phyloP scores from a whole-genome alignment of 2,113 vertebrate species.

The Phainopepla nitens region DNA sequence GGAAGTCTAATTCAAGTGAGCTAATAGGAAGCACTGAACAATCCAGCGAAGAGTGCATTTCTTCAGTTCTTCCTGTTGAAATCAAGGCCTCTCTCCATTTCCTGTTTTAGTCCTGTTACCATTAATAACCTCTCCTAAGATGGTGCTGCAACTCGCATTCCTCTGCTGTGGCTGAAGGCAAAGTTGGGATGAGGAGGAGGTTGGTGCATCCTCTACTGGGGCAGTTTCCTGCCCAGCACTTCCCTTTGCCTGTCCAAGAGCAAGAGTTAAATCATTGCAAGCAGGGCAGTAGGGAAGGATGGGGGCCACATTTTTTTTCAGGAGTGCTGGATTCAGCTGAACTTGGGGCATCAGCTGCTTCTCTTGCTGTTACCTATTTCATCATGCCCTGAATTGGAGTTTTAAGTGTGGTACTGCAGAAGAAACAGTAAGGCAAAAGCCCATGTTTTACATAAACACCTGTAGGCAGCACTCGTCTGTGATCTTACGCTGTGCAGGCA shows the following conservation, averaged over 20 bases:
- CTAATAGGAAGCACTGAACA: slow-evolving; percentile 19
- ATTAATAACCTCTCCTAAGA: neutral
- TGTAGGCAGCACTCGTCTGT: neutral
- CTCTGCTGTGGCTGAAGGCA: neutral
- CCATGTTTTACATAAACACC: accelerated
- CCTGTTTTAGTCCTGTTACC: slow-evolving; percentile 17
- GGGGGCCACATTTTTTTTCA: neutral
- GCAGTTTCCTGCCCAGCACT: neutral
- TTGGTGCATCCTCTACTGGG: neutral
- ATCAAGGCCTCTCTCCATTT: slow-evolving; percentile 24
- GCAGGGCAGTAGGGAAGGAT: neutral
- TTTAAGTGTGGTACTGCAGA: neutral
- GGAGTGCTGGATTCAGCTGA: neutral
- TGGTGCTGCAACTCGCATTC: accelerated
- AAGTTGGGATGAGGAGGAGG: neutral
- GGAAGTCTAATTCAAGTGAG: neutral
- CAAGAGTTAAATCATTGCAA: neutral
- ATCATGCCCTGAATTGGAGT: accelerated
- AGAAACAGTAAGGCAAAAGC: neutral
- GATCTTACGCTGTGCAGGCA: neutral
- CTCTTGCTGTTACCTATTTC: neutral
- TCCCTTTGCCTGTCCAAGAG: neutral
- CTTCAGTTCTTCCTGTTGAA: slow-evolving; percentile 40
- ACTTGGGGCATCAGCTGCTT: neutral
- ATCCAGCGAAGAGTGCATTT: slow-evolving; percentile 16